Conservation (phyloP, 2,113 vertebrate genomes). For the Numida meleagris region DNA sequence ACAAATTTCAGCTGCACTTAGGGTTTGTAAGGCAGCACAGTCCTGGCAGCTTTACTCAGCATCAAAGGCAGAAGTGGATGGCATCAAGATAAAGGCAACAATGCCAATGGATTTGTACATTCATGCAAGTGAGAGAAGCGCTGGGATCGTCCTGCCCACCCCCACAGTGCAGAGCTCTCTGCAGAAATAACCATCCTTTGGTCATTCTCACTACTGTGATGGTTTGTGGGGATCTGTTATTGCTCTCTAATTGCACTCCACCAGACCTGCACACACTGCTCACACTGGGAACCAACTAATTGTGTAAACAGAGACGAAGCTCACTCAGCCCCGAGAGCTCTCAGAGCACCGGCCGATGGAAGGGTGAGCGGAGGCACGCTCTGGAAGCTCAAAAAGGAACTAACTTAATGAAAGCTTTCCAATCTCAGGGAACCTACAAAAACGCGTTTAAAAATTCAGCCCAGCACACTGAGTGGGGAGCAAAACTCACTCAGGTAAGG, state of each 20-base stretch:
- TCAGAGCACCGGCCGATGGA: background rate
- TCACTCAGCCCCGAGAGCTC: background rate
- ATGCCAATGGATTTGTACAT: fast-evolving
- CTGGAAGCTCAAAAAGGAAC: background rate
- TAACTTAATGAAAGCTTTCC: background rate
- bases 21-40: background rate
- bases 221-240: background rate
- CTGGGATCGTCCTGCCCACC: background rate
- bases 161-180: background rate
- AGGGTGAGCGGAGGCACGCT: background rate
- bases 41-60: background rate
- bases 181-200: background rate
- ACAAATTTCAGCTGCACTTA: background rate
- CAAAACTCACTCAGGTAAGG: conserved; percentile 21
- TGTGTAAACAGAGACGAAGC: background rate
- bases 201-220: background rate
- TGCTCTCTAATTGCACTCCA: background rate
- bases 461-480: background rate
- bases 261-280: background rate
- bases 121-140: background rate
- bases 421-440: background rate
- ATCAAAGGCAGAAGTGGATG: background rate
- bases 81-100: background rate
- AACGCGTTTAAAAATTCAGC: background rate
- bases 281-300: background rate